Evolutionary conservation across 2,797 vertebrate species (phyloP), one percentile per base, ranked within the genome.

Genomic region (Limosa lapponica): DNA sequence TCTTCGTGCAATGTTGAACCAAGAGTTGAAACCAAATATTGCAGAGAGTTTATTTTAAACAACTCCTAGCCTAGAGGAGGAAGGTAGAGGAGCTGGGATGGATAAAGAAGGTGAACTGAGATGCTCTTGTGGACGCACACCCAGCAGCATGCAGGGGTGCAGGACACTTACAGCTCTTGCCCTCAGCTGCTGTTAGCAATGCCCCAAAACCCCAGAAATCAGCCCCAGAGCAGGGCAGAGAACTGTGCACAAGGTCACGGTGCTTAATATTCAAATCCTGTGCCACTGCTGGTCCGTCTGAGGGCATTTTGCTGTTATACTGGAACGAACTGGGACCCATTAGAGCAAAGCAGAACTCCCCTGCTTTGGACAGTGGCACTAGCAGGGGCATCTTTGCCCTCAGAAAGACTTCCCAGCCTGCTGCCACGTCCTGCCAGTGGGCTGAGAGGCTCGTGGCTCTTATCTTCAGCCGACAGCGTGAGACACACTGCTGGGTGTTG

Each of bases 371-470:
- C 25, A 41, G 66, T 14, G 39, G n/a, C 37, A 11, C 20, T 39
- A 46, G 3, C 25, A 51, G n/a, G n/a, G 22, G 1, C 9, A 41
- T n/a, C 16, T 75, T 16, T 72, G 49, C 43, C 3, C 54, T 57
- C 37, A 25, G 18, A 30, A 55, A 10, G 1, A 2, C 14, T 55
- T 67, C 3, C 11, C 72, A 65, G 28, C 12, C 1, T 1, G 8
- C 51, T 82, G 59, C 55, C 67, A 16, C 5, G 4, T 52, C 49
- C 34, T 74, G 51, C 41, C 12, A 3, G 0, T 0, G 25, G 49
- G 54, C 52, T 39, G 66, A 37, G 36, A 27, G 25, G 37, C 39
- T 84, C 2, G 0, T 23, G 41, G 58, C 48, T 67, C 54, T 61
- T 59, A 4, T 46, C 78, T 52, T 13, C 82, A 28, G 28, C 28